Evolutionary conservation across 2,113 vertebrate genomes (phyloP).

Genomic region (Taxidea taxus): DNA sequence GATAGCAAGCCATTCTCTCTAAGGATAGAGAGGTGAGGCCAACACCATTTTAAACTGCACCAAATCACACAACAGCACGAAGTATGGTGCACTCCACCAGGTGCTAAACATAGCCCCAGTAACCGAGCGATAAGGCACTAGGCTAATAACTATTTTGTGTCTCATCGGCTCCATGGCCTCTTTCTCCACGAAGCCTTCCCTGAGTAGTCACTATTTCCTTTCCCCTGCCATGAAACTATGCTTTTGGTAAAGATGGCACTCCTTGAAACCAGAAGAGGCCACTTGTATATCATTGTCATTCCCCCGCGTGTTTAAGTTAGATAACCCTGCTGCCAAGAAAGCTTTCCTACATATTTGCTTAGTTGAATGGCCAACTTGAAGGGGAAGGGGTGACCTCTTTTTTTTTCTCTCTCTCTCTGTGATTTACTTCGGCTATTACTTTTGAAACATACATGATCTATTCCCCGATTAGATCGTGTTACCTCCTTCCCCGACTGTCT

Average conservation of each 20-base stretch:
- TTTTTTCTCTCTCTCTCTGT: neutral
- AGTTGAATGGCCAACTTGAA: neutral
- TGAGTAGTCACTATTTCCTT: neutral
- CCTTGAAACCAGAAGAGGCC: neutral
- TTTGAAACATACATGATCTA: constrained; percentile 54
- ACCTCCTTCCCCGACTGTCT: constrained; percentile 58
- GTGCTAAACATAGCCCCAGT: neutral
- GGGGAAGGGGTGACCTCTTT: neutral
- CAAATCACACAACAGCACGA: neutral
- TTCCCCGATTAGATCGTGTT: constrained; percentile 62
- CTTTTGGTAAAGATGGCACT: neutral
- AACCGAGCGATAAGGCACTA: neutral
- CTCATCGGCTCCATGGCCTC: neutral
- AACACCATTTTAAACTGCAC: constrained; percentile 11
- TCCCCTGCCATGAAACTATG: neutral
- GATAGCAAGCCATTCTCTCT: neutral
- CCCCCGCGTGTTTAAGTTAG: neutral
- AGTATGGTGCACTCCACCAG: neutral
- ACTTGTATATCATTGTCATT: neutral
- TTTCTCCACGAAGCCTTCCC: neutral
- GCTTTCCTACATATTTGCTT: neutral
- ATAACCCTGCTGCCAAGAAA: constrained; percentile 21
- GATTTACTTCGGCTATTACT: constrained; percentile 4
- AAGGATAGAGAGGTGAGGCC: constrained; percentile 29
- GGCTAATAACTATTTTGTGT: neutral